Conservation (phyloP, 2,797 vertebrate genomes). For the Acestrorhynchus altus region DNA sequence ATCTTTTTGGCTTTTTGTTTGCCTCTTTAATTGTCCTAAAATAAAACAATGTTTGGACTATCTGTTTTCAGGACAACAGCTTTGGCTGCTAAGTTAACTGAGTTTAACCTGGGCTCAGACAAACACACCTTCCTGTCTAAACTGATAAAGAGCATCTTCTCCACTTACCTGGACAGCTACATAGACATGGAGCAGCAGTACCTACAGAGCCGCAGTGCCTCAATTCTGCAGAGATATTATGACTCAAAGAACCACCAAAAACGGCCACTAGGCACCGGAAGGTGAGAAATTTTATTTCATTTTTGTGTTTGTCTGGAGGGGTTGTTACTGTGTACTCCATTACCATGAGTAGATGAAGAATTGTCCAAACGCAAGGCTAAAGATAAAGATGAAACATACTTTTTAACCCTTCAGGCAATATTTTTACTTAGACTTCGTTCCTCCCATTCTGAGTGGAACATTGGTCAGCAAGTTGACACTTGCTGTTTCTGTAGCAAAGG, state of each 20-base stretch:
- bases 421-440: no score
- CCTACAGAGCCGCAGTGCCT: slow-evolving; percentile 90
- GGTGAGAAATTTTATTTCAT: slow-evolving; percentile 75
- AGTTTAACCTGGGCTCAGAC: slow-evolving; percentile 99
- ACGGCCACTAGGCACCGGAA: slow-evolving; percentile 91
- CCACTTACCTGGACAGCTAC: slow-evolving; percentile 97
- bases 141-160: slow-evolving; percentile 98
- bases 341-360: no score
- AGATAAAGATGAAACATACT: no score
- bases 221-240: slow-evolving; percentile 97
- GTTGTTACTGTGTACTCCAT: not conserved
- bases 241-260: slow-evolving; percentile 99
- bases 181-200: slow-evolving; percentile 96
- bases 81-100: slow-evolving; percentile 92
- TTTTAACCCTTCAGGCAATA: no score
- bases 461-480: no score
- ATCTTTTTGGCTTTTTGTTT: not conserved
- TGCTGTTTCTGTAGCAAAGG: no score
- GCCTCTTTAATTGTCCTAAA: not conserved
- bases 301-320: not conserved
- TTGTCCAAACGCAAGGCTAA: no score
- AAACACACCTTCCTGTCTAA: slow-evolving; percentile 99
- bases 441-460: no score
- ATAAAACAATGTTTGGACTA: not conserved
- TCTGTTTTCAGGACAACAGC: slow-evolving; percentile 85